Base-by-base conservation (phyloP, 1,140 invertebrate species). In the Trichomalopsis sarcophagae region DNA sequence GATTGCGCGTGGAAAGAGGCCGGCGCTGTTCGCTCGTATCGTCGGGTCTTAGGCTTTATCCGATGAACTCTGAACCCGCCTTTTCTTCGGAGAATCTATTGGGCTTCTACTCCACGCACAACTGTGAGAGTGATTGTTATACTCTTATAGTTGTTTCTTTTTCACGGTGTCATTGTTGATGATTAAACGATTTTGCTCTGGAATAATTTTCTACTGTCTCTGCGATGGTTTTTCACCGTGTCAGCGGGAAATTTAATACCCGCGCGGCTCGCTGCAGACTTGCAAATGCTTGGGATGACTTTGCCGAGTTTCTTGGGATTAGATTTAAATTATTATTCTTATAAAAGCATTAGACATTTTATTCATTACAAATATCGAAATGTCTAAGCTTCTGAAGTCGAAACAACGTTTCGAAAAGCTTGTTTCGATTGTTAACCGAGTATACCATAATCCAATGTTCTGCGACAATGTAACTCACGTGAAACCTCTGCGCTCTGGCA, bases 61-160 rank as follows among this genome's bases (percentile, higher is more conserved):
- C 78, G 13, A 50, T 87, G 88, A 91, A 88, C 89, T 91, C 86
- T 90, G 89, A 91, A 87, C 88, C 88, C 55, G 6, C 2, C 21
- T 21, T 75, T 75, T 74, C 23, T 68, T 68, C n/a, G 10, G 7
- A 44, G 40, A 44, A 44, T 44, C 40, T 44, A 44, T 44, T 44
- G 1, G 40, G 40, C 40, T 6, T 44, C 40, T 44, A 7, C 27
- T 44, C 0, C 0, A 68, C 11, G 0, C 17, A 68, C n/a, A 68
- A 30, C 69, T 73, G 5, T 27, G 27, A 27, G 69, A 13, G n/a
- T 23, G 6, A 9, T 44, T 44, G 40, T 10, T 27, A 27, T 27
- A 27, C 27, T 1, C 40, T 44, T 44, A 9, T 44, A 36, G 33
- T 36, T 36, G 33, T 44, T 44, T 44, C 5, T 36, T 36, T 36